A percentile compares a stretch with the other conserved stretches of the same genome.
These are phyloP conservation scores for Scaptomyza cyrtandrae DNA, from an alignment of 2,888 invertebrate species.

Conservation along the genomic window DNA sequence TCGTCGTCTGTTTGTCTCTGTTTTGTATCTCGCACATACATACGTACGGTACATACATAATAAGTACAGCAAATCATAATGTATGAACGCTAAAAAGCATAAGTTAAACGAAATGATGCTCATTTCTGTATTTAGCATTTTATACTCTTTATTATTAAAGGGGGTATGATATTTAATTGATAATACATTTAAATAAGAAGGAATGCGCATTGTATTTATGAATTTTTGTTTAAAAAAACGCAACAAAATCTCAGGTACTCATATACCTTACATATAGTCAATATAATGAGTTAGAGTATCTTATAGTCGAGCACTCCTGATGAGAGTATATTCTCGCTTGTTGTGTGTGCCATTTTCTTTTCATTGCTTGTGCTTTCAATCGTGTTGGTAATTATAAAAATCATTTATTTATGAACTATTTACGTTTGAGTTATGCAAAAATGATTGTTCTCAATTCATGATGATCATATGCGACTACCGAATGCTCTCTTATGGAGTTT, in stretches of 20 bases:
- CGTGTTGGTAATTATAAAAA: conserved; percentile 61
- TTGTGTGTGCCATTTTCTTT: conserved; percentile 17
- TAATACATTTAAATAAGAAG: not conserved
- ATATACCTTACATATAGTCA: too few species aligned
- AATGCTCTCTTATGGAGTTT: conserved; percentile 14
- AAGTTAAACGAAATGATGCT: conserved; percentile 2
- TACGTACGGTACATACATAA: not conserved
- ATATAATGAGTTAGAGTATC: not conserved
- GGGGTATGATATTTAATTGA: not conserved
- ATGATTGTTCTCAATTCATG: conserved; percentile 24
- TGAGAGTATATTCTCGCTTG: not conserved
- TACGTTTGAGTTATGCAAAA: conserved; percentile 55
- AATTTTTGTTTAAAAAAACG: not conserved
- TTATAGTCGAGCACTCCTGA: not conserved
- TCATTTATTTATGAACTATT: conserved; percentile 69
- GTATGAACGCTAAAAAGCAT: conserved; percentile 2
- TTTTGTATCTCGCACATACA: conserved; percentile 28
- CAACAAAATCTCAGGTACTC: not conserved
- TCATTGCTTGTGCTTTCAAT: conserved; percentile 16
- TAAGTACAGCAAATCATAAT: not conserved
- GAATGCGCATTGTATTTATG: too few species aligned
- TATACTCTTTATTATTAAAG: not conserved
- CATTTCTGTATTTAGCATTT: conserved; percentile 6
- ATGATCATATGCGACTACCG: not conserved
- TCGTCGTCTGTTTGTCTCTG: conserved; percentile 36